Percentiles rank a stretch among this genome's conserved stretches.
Conservation (phyloP, 2,797 vertebrate genomes). For the Oreochromis grahami region DNA sequence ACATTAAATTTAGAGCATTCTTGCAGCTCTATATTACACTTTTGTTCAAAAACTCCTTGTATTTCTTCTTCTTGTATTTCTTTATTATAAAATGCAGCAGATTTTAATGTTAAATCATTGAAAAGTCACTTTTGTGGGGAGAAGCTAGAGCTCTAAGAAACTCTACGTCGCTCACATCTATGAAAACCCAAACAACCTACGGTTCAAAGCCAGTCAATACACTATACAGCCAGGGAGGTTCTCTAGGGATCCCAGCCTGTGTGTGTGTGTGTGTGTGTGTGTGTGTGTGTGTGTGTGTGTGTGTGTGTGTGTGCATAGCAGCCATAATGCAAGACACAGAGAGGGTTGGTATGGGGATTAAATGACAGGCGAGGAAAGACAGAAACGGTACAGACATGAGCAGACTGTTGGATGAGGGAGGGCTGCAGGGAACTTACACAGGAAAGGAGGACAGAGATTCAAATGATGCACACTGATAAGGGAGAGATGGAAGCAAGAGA, state of each 20-base stretch:
- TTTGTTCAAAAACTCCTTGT: not conserved
- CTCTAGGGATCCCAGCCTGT: not conserved
- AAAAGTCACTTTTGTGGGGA: not conserved
- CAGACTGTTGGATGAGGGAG: not conserved
- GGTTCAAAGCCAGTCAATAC: constrained; percentile 10
- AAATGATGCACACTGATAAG: not conserved
- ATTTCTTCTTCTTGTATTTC: not conserved
- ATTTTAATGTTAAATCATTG: not conserved
- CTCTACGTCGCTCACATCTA: not conserved
- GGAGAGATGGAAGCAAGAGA: not conserved
- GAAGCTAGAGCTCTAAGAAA: not conserved
- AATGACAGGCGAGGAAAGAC: not conserved
- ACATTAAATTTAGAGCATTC: not conserved
- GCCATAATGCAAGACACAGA: not conserved
- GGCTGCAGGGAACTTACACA: not conserved
- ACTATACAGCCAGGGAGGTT: not conserved
- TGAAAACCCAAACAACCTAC: not conserved
- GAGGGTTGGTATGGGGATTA: not conserved
- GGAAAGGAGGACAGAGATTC: not conserved
- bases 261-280: not conserved
- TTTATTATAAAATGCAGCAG: not conserved
- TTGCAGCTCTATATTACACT: not conserved
- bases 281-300: not conserved
- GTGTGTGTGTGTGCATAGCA: not conserved
- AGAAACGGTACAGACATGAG: not conserved